Conservation (phyloP, 2,797 vertebrate genomes). For the Sebastes diaconus region DNA sequence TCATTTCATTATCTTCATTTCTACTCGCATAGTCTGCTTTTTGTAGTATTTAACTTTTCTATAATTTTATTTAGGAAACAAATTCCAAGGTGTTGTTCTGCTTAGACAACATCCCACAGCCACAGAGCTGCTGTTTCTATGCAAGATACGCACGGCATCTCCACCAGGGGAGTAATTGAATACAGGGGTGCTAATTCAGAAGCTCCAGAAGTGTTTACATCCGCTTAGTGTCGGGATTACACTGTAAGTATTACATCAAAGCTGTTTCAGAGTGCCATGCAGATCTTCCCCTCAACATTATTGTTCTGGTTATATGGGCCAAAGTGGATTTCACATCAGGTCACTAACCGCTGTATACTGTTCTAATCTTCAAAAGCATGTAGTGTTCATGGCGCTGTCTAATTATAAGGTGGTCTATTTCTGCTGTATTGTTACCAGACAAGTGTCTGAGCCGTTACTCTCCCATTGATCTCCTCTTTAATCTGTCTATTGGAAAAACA, state of each 20-base stretch:
- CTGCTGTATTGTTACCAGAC: conserved; percentile 38
- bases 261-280: conserved; percentile 14
- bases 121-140: conserved; percentile 40
- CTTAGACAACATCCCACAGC: conserved; percentile 8
- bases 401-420: conserved; percentile 36
- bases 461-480: conserved; percentile 57
- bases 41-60: neutral
- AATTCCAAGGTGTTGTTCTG: conserved; percentile 22
- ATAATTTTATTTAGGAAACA: conserved; percentile 31
- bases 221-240: conserved; percentile 57
- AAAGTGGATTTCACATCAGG: conserved; percentile 1
- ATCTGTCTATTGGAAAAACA: conserved; percentile 62
- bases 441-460: conserved; percentile 37
- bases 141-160: conserved; percentile 36
- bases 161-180: conserved; percentile 64
- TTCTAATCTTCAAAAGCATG: conserved; percentile 14
- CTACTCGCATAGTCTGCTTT: neutral
- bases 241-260: conserved; percentile 54
- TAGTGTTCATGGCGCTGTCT: neutral
- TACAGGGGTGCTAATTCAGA: conserved; percentile 58
- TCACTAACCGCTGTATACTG: neutral
- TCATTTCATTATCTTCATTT: neutral
- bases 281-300: neutral
- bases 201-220: conserved; percentile 53
- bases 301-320: neutral